phyloP scores from a whole-genome alignment of 2,797 vertebrate genomes.

The Garrulus glandarius region DNA sequence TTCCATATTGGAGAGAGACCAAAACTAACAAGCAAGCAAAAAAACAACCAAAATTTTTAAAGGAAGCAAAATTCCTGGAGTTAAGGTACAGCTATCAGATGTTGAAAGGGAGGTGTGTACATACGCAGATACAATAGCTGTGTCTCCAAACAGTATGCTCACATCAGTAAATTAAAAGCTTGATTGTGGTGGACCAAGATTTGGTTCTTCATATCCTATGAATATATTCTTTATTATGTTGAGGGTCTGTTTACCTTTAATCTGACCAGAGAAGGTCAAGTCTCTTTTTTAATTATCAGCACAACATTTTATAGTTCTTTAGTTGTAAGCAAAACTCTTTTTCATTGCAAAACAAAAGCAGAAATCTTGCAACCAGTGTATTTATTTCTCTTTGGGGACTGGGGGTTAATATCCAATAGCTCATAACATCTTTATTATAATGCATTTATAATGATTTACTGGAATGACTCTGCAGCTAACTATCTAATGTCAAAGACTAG shows the following conservation, averaged over 20 bases:
- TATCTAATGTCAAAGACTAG: conserved; percentile 77
- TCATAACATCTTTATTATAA: conserved; percentile 82
- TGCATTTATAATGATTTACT: conserved; percentile 85
- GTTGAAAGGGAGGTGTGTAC: neutral
- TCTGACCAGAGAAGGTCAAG: conserved; percentile 35
- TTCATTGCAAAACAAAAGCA: conserved; percentile 66
- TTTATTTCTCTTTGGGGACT: conserved; percentile 77
- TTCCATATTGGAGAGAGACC: neutral
- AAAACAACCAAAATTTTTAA: neutral
- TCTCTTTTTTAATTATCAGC: conserved; percentile 58
- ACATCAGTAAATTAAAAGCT: neutral
- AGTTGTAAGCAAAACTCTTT: conserved; percentile 53
- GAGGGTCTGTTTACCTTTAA: conserved; percentile 51
- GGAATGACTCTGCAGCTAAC: conserved; percentile 76
- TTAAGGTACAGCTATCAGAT: neutral
- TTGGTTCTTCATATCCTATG: neutral
- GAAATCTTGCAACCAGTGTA: conserved; percentile 57
- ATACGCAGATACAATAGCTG: fast-evolving
- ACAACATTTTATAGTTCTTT: conserved; percentile 67
- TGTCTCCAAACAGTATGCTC: neutral
- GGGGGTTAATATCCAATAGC: conserved; percentile 78
- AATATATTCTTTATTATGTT: conserved; percentile 10
- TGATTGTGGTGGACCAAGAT: neutral
- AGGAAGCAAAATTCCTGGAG: neutral
- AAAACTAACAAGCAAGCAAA: neutral